Conservation (phyloP, 2,797 vertebrate genomes). For the Galago senegalensis region DNA sequence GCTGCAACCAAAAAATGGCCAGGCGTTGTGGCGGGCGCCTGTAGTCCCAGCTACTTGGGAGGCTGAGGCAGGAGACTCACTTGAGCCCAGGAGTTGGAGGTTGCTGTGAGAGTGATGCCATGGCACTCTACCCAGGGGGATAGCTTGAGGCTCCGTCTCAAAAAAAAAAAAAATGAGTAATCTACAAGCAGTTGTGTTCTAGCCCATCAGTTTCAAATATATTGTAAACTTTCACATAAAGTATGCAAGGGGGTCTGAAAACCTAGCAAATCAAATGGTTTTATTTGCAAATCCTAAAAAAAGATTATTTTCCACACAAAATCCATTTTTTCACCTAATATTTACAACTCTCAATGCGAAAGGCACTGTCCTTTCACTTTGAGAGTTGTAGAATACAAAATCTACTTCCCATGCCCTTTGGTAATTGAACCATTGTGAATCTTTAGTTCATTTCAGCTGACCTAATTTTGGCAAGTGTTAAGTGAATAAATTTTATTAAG, state of each 20-base stretch:
- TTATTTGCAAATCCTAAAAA: background rate
- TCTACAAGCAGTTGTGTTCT: background rate
- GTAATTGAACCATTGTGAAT: background rate
- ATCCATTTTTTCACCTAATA: background rate
- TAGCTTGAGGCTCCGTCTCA: too few species aligned
- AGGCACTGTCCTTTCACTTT: background rate
- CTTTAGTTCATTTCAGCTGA: background rate
- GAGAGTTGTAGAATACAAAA: background rate
- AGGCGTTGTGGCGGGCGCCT: too few species aligned
- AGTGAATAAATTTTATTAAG: background rate
- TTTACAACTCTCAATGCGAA: background rate
- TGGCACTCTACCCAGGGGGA: too few species aligned
- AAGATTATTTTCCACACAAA: background rate
- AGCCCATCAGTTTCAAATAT: background rate
- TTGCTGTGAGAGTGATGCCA: too few species aligned
- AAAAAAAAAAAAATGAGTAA: too few species aligned
- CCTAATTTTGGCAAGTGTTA: constrained; percentile 13
- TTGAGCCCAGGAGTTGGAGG: too few species aligned
- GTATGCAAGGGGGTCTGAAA: background rate
- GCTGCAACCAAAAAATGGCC: too few species aligned
- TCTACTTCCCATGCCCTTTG: background rate
- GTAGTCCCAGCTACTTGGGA: too few species aligned
- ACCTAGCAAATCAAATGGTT: background rate
- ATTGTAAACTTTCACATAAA: background rate
- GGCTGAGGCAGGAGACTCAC: too few species aligned